A percentile compares a stretch with the other conserved stretches of the same genome.
phyloP scores from a whole-genome alignment of 2,113 vertebrate genomes.

The Actenoides lindsayi region DNA sequence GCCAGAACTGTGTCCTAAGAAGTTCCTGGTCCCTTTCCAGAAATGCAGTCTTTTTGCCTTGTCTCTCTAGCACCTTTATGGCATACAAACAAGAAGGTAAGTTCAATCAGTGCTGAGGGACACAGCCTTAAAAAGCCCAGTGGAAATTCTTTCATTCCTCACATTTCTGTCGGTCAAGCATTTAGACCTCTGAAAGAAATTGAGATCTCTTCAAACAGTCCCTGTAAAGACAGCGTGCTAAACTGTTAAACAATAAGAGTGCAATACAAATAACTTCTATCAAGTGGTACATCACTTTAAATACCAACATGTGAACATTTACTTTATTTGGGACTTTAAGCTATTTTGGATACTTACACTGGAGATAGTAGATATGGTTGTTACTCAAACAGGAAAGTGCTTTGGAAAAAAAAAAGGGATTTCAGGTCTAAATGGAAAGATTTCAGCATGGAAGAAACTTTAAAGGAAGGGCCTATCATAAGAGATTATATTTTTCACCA shows the following conservation, averaged over 20 bases:
- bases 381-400: background rate
- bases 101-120: background rate
- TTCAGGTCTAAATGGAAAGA: background rate
- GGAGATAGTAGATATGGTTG: background rate
- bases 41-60: slow-evolving; percentile 3
- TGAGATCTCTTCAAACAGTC: background rate
- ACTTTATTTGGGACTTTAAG: background rate
- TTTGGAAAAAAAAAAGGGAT: background rate
- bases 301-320: background rate
- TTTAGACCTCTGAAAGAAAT: background rate
- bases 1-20: background rate
- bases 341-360: background rate
- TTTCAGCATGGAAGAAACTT: background rate
- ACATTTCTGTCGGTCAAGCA: background rate
- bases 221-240: background rate
- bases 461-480: background rate
- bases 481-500: background rate
- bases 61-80: background rate
- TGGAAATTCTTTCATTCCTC: background rate
- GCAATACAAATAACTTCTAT: background rate
- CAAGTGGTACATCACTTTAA: background rate
- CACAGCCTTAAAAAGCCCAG: background rate
- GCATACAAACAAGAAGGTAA: background rate
- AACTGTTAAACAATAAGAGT: background rate
- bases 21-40: slow-evolving; percentile 2